phyloP scores from a whole-genome alignment of 2,113 vertebrate genomes.

The Tilapia sparmanii region DNA sequence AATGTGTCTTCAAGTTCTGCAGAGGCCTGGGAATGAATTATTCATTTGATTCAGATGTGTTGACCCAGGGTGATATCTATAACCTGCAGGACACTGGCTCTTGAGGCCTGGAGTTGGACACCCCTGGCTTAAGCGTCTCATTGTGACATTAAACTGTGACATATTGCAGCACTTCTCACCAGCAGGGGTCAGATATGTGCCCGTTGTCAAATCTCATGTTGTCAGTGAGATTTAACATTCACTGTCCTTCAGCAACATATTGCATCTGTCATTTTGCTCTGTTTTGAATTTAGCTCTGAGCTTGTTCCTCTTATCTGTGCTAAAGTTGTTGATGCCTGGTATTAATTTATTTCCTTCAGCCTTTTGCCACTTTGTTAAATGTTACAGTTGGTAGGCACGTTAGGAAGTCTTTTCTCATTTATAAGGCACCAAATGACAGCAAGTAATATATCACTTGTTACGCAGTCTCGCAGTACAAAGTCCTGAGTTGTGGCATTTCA shows the following conservation, averaged over 20 bases:
- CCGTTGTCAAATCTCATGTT: not conserved
- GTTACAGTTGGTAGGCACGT: not conserved
- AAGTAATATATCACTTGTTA: not conserved
- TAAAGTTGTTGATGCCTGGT: not conserved
- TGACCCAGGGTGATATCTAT: not conserved
- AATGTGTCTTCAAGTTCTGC: accelerated
- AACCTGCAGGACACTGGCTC: not conserved
- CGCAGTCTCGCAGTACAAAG: not conserved
- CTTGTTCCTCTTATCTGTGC: not conserved
- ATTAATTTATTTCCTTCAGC: not conserved
- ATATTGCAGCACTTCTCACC: not conserved
- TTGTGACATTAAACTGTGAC: not conserved
- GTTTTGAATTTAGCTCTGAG: not conserved
- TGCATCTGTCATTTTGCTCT: not conserved
- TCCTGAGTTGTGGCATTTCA: not conserved
- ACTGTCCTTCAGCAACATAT: not conserved
- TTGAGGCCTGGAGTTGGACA: not conserved
- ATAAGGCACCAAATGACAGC: not conserved
- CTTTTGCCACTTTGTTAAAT: not conserved
- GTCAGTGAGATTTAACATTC: not conserved
- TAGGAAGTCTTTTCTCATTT: not conserved
- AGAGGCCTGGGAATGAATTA: not conserved
- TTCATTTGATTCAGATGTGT: not conserved
- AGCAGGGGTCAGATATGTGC: constrained; percentile 30
- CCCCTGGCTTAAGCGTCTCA: not conserved